Evolutionary conservation across 2,888 invertebrate genomes (phyloP).

Genomic region (Pogonocherus hispidulus): DNA sequence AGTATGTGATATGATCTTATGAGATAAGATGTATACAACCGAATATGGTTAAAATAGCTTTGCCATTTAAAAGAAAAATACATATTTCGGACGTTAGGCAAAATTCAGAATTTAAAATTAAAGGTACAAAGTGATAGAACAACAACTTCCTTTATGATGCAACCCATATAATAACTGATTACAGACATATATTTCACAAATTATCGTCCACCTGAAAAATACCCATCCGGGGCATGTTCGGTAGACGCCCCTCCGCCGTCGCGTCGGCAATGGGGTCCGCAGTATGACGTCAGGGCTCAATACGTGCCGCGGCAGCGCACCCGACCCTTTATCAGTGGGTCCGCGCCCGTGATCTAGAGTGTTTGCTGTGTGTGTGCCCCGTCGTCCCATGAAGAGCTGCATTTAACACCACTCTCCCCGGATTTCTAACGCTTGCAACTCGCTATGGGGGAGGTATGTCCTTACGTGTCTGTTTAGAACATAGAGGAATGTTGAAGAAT

Average conservation of each 20-base stretch:
- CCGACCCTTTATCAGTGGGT: conserved; percentile 59
- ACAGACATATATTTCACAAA: conserved; percentile 10
- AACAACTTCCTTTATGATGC: too few relatives aligned
- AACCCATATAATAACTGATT: not conserved
- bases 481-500: conserved; percentile 10
- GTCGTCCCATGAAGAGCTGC: conserved; percentile 62
- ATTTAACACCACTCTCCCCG: conserved; percentile 62
- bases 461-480: conserved; percentile 17
- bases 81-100: too few relatives aligned
- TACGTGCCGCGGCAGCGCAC: conserved; percentile 68
- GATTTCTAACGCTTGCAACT: conserved; percentile 49
- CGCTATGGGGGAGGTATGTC: conserved; percentile 67
- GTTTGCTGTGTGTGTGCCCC: conserved; percentile 72
- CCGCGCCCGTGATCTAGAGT: conserved; percentile 62
- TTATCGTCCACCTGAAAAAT: conserved; percentile 27
- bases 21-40: too few relatives aligned
- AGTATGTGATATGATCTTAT: too few relatives aligned
- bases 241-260: conserved; percentile 27
- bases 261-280: conserved; percentile 67
- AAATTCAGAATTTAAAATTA: too few relatives aligned
- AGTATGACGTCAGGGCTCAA: conserved; percentile 77
- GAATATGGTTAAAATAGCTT: too few relatives aligned
- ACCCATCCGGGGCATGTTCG: conserved; percentile 48
- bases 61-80: too few relatives aligned
- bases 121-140: too few relatives aligned